A percentile compares a stretch with the other conserved stretches of the same genome.
Conservation (phyloP, 2,888 invertebrate species). For the Drosophila quinaria region DNA sequence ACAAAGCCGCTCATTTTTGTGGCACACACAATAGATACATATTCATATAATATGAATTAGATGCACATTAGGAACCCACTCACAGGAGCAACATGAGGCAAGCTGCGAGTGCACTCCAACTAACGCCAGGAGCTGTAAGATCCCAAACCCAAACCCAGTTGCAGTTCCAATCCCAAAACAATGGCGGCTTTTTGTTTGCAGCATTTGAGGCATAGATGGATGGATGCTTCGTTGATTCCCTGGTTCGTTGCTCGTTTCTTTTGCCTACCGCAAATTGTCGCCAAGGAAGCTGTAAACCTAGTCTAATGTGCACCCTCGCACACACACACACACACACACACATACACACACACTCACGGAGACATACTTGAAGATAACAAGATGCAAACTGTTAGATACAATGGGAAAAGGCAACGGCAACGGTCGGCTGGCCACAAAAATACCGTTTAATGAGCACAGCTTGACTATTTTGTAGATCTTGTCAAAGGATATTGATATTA, state of each 20-base stretch:
- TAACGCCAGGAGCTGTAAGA: slow-evolving; percentile 42
- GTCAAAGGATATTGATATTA: slow-evolving; percentile 78
- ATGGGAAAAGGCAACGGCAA: slow-evolving; percentile 44
- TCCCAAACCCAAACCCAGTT: slow-evolving; percentile 10
- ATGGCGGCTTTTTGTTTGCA: slow-evolving; percentile 72
- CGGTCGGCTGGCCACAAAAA: slow-evolving; percentile 74
- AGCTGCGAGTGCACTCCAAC: slow-evolving; percentile 52
- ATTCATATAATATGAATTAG: slow-evolving; percentile 75
- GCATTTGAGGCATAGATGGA: slow-evolving; percentile 49
- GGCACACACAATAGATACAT: slow-evolving; percentile 68
- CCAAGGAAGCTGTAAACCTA: slow-evolving; percentile 63
- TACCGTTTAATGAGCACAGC: slow-evolving; percentile 85
- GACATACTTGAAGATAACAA: slow-evolving; percentile 67
- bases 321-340: slow-evolving; percentile 46
- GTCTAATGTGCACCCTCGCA: slow-evolving; percentile 61
- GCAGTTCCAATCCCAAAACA: slow-evolving; percentile 43
- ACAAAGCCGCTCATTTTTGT: slow-evolving; percentile 65
- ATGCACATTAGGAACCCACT: slow-evolving; percentile 83
- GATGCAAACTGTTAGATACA: slow-evolving; percentile 76
- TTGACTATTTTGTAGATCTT: slow-evolving; percentile 78
- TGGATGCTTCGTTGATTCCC: slow-evolving; percentile 22
- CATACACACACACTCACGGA: slow-evolving; percentile 40
- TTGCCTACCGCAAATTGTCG: slow-evolving; percentile 78
- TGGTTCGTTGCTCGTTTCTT: slow-evolving; percentile 37
- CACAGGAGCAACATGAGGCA: slow-evolving; percentile 66